These are phyloP conservation scores for Entomyzon cyanotis DNA, from an alignment of 2,113 vertebrate species.

Conservation along the genomic window DNA sequence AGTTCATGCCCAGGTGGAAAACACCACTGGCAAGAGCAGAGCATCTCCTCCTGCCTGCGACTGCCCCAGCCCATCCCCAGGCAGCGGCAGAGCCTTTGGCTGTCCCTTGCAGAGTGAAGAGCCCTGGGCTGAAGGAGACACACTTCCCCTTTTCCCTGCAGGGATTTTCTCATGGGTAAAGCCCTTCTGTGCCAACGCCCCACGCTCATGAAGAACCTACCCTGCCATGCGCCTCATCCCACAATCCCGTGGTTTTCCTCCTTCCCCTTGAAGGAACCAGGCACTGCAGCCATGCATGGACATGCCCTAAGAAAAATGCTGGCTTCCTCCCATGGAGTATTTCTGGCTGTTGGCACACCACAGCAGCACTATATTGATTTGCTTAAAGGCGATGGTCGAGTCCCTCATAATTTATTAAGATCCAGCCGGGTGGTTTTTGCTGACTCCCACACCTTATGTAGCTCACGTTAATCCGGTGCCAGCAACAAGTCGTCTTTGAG, in stretches of 20 bases:
- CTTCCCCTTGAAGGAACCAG: background rate
- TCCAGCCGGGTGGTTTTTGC: background rate
- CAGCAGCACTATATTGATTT: background rate
- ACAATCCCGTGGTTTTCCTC: rapidly evolving
- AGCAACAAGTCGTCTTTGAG: background rate
- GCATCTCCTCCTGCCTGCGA: rapidly evolving
- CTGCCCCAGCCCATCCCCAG: background rate
- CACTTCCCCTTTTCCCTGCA: background rate
- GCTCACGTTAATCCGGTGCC: background rate
- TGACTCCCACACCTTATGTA: background rate
- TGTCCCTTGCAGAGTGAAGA: background rate
- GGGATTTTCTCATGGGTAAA: background rate
- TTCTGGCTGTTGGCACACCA: background rate
- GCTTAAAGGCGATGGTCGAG: background rate
- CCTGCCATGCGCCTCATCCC: background rate
- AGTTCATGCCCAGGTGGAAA: background rate
- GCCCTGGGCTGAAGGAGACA: background rate
- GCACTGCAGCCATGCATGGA: rapidly evolving
- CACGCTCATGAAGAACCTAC: rapidly evolving
- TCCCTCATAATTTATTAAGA: conserved; percentile 43
- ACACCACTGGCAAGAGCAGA: background rate
- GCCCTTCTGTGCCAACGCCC: rapidly evolving
- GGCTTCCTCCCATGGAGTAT: background rate
- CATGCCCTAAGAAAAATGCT: background rate
- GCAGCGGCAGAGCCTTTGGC: background rate